Evolutionary conservation across 92 coral and sea anemone genomes (phyloP).

Genomic region (Diadumene lineata): DNA sequence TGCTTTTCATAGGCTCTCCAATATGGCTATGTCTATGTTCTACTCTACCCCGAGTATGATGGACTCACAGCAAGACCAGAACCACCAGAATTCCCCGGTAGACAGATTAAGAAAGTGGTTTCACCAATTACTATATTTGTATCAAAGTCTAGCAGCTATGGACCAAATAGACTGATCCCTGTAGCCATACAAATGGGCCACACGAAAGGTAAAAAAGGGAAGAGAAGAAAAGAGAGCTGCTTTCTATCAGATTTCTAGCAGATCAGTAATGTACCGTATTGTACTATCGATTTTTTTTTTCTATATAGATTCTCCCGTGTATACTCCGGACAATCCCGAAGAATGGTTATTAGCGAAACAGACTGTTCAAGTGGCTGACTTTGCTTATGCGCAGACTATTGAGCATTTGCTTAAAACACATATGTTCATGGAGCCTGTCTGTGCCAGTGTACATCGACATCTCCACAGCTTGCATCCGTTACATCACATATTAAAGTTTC

Average conservation of each 20-base stretch:
- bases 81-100: slow-evolving; percentile 2
- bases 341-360: slow-evolving; percentile 65
- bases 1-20: slow-evolving; percentile 53
- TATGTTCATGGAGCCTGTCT: slow-evolving; percentile 66
- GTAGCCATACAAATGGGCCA: slow-evolving; percentile 81
- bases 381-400: slow-evolving; percentile 50
- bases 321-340: slow-evolving; percentile 62
- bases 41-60: slow-evolving; percentile 60
- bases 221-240: background rate
- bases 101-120: slow-evolving; percentile 50
- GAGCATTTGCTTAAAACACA: slow-evolving; percentile 71
- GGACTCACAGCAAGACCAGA: slow-evolving; percentile 40
- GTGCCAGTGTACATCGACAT: slow-evolving; percentile 64
- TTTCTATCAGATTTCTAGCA: too few species aligned
- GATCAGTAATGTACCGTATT: too few species aligned
- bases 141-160: slow-evolving; percentile 51
- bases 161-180: slow-evolving; percentile 54
- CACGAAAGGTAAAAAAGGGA: slow-evolving; percentile 45
- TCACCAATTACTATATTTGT: slow-evolving; percentile 71
- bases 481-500: slow-evolving; percentile 58
- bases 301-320: slow-evolving; percentile 59
- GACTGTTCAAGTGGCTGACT: slow-evolving; percentile 60
- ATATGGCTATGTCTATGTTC: slow-evolving; percentile 50
- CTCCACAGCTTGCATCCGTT: slow-evolving; percentile 60
- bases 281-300: too few species aligned